Conservation (phyloP, 2,888 invertebrate genomes). For the Desoria tigrina region DNA sequence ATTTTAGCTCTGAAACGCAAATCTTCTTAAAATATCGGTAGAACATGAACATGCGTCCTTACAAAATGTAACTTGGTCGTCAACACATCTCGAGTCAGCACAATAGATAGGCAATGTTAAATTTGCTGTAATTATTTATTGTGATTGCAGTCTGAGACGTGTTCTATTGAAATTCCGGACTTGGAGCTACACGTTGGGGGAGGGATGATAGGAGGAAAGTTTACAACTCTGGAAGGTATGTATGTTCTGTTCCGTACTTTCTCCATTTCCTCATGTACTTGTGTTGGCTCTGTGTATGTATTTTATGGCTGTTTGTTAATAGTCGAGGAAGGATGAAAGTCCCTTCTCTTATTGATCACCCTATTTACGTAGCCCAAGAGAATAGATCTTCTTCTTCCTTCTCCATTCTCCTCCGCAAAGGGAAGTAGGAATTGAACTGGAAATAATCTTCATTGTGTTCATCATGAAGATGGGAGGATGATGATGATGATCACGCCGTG, state of each 20-base stretch:
- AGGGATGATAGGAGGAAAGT: slow-evolving; percentile 83
- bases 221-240: slow-evolving; percentile 85
- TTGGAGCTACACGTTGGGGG: slow-evolving; percentile 83
- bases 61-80: no score
- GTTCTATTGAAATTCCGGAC: slow-evolving; percentile 78
- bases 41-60: no score
- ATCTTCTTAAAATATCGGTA: no score
- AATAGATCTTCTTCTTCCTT: no score
- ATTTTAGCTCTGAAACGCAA: no score
- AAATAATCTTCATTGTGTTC: slow-evolving; percentile 22
- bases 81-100: no score
- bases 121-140: slow-evolving; percentile 8
- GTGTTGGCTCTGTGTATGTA: neutral
- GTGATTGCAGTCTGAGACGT: slow-evolving; percentile 71
- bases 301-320: slow-evolving; percentile 8
- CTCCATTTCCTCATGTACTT: neutral
- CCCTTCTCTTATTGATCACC: slow-evolving; percentile 6
- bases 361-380: neutral
- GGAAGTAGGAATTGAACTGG: slow-evolving; percentile 5
- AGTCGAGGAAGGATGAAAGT: neutral
- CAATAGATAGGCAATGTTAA: no score
- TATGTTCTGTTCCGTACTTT: neutral
- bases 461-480: slow-evolving; percentile 18
- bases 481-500: slow-evolving; percentile 18
- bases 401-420: no score